A percentile compares a stretch with the other conserved stretches of the same genome.
These are phyloP conservation scores for Aradophagus sp. DNA, from an alignment of 1,140 invertebrate genomes.

Conservation along the genomic window DNA sequence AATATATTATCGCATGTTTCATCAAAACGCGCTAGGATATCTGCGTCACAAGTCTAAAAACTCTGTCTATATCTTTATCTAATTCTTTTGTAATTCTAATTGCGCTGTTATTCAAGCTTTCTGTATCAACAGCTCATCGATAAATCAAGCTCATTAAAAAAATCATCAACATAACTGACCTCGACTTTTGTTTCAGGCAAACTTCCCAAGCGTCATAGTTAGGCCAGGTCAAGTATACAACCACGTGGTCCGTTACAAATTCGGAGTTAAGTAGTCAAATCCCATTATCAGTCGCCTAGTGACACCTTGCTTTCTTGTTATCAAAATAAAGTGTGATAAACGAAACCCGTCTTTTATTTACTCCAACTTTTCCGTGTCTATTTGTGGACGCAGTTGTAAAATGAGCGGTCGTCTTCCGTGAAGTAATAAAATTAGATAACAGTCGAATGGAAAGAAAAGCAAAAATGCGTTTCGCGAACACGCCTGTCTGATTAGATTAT, in stretches of 20 bases:
- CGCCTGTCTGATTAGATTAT: conserved; percentile 42
- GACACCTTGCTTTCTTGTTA: conserved; percentile 7
- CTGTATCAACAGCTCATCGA: conserved; percentile 2
- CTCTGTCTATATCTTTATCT: no score
- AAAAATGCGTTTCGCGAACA: conserved; percentile 8
- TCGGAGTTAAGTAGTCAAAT: conserved; percentile 70
- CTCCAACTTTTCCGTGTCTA: not conserved
- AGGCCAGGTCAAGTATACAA: conserved; percentile 83
- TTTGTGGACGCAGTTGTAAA: conserved; percentile 2
- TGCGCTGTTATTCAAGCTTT: conserved; percentile 13
- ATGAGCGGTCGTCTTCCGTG: conserved; percentile 2
- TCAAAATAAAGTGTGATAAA: conserved; percentile 21
- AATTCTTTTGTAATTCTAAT: no score
- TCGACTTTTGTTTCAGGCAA: conserved; percentile 75
- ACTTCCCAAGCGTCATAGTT: conserved; percentile 84
- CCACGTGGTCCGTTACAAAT: conserved; percentile 79
- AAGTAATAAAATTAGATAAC: conserved; percentile 17
- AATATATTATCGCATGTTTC: no score
- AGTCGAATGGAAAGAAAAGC: no score
- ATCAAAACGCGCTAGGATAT: no score
- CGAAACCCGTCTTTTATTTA: conserved; percentile 12
- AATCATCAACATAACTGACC: not conserved
- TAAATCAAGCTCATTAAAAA: no score
- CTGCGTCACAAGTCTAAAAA: no score
- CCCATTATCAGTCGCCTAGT: not conserved